Evolutionary conservation across 1,140 invertebrate genomes (phyloP), one percentile per base, ranked within the genome.

Genomic region (Calliopsis andreniformis): DNA sequence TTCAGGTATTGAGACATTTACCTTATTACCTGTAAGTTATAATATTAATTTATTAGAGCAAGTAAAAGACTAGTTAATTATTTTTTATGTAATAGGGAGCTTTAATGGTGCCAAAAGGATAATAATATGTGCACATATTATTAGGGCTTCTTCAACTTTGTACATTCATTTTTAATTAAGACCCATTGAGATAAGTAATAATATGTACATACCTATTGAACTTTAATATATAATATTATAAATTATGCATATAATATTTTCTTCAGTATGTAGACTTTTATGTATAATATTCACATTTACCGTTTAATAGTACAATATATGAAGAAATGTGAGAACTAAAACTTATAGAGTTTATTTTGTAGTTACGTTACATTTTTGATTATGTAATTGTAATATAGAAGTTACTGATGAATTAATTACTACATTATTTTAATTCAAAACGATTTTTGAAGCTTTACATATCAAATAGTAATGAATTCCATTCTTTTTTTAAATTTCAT

Each of bases 71-170:
- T 12, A 0, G 25, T 10, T 23, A 25, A 43, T 69, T 47, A 25
- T 47, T 59, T 79, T 76, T 67, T 73, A n/a, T 59, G 56, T 79
- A 72, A 85, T 79, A 77, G 51, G 83, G 79, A 82, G 78, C 79
- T 87, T 85, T 67, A 79, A 85, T 82, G 80, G 88, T 89, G 87
- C 87, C 88, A 89, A 88, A 89, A 86, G 70, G 51, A 75, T 66
- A 84, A 71, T 71, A 67, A 67, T 78, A 75, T 81, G 78, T 71
- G 63, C 72, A 80, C 76, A 80, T 47, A 39, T 10, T 39, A 77
- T 32, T 69, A 80, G 56, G 63, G 79, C 82, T 83, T 83, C 76
- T 75, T 75, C 79, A 77, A 79, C 45, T 68, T 84, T 84, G 75
- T 80, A 84, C 80, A 86, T 84, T 87, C 69, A 86, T 80, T 82